A percentile compares a stretch with the other conserved stretches of the same genome.
These are phyloP conservation scores for Apocrypta bakeri DNA, from an alignment of 1,140 invertebrate genomes.

Conservation along the genomic window DNA sequence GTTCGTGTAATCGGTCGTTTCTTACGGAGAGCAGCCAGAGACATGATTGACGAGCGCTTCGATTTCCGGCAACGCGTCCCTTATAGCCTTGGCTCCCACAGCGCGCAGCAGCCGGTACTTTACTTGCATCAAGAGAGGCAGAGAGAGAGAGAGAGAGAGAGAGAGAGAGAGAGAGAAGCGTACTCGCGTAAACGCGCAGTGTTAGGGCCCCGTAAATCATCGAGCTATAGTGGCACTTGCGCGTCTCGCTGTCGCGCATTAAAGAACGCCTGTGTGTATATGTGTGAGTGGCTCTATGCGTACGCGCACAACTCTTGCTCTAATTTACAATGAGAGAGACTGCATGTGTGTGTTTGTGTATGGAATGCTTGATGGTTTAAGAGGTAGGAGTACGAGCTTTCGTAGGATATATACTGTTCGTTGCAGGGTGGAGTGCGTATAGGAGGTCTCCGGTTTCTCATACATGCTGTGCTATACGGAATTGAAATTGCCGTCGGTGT, in stretches of 20 bases:
- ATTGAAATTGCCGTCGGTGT: not conserved
- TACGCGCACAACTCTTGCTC: not conserved
- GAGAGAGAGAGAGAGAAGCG: too few relatives aligned
- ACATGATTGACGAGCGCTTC: conserved; percentile 46
- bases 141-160: too few relatives aligned
- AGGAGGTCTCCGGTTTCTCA: not conserved
- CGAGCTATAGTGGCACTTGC: conserved; percentile 39
- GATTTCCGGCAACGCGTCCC: conserved; percentile 43
- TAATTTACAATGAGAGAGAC: not conserved
- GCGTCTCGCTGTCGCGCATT: conserved; percentile 35
- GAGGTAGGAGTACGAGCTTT: not conserved
- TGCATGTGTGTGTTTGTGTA: too few relatives aligned
- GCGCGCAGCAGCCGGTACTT: not conserved
- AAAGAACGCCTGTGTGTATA: conserved; percentile 13
- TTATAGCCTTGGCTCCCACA: too few relatives aligned
- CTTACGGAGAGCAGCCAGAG: not conserved
- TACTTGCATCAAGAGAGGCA: conserved; percentile 16
- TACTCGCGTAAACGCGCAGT: conserved; percentile 21
- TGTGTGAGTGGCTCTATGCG: not conserved
- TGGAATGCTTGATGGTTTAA: not conserved
- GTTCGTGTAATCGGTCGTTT: not conserved
- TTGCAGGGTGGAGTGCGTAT: too few relatives aligned
- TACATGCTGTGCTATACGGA: not conserved
- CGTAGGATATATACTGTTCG: not conserved
- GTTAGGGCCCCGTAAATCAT: conserved; percentile 45